Percentiles rank a stretch among this genome's conserved stretches.
phyloP scores from a whole-genome alignment of 2,113 vertebrate species.

The Rynchops niger region DNA sequence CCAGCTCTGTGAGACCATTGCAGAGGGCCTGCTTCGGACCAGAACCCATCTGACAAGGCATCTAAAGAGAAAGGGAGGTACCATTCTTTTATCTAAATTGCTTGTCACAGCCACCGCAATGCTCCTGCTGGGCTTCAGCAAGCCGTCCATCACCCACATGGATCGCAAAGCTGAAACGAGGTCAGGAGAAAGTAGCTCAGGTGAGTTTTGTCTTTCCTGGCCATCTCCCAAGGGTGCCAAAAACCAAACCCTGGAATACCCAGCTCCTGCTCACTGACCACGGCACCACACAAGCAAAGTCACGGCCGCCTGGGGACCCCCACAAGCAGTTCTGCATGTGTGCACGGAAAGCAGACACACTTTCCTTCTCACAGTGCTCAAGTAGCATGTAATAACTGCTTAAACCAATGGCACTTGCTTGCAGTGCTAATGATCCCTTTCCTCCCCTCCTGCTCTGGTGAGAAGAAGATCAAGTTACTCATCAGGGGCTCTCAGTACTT shows the following conservation, averaged over 20 bases:
- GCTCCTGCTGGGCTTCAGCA: background rate
- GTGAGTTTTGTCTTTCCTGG: background rate
- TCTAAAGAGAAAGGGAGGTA: background rate
- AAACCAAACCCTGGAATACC: too few species aligned
- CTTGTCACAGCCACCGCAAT: background rate
- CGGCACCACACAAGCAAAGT: background rate
- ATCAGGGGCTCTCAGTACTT: background rate
- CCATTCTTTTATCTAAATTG: background rate
- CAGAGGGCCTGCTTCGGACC: background rate
- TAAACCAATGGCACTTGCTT: background rate
- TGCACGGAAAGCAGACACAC: background rate
- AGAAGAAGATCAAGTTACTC: background rate
- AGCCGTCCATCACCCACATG: background rate
- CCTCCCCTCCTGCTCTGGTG: background rate
- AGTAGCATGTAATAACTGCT: background rate
- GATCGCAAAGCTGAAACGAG: background rate
- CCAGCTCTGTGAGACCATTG: background rate
- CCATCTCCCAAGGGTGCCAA: background rate
- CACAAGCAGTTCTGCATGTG: background rate
- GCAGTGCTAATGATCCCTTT: background rate
- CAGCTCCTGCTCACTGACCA: background rate
- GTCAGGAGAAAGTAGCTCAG: background rate
- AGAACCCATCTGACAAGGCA: background rate
- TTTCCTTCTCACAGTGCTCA: conserved; percentile 37
- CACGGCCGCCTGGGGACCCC: background rate